phyloP scores from a whole-genome alignment of 2,888 invertebrate species.

The Coenonympha arcania region DNA sequence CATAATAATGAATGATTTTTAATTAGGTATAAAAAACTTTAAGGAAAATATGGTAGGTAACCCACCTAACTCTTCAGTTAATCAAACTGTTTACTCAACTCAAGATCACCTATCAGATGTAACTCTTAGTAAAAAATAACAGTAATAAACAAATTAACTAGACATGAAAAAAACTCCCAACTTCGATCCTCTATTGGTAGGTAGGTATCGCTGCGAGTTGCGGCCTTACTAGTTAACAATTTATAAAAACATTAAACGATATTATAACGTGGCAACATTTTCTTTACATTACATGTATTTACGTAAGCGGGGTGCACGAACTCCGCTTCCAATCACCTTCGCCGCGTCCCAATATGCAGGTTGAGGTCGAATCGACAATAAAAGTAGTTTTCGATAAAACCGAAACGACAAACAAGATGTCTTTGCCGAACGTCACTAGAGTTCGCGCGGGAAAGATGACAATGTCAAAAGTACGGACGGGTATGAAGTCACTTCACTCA shows the following conservation, averaged over 20 bases:
- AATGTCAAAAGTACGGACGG: constrained; percentile 23
- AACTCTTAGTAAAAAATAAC: constrained; percentile 19
- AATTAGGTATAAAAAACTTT: too few species aligned
- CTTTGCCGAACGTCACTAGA: constrained; percentile 32
- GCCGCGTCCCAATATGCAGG: constrained; percentile 62
- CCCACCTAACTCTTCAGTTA: not conserved
- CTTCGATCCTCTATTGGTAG: constrained; percentile 1
- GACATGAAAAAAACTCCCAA: constrained; percentile 14
- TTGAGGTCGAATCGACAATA: constrained; percentile 64
- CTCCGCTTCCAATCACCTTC: constrained; percentile 60
- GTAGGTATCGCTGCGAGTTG: constrained; percentile 16
- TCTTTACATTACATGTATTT: constrained; percentile 58
- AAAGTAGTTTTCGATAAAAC: constrained; percentile 57
- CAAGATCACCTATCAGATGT: constrained; percentile 9
- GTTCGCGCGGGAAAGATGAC: constrained; percentile 40
- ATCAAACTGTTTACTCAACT: constrained; percentile 6
- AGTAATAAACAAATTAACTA: constrained; percentile 4
- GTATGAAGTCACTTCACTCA: not conserved
- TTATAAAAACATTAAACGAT: constrained; percentile 25
- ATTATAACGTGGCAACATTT: constrained; percentile 36
- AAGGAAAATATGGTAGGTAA: too few species aligned
- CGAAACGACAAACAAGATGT: constrained; percentile 56
- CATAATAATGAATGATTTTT: too few species aligned
- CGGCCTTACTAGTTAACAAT: constrained; percentile 25
- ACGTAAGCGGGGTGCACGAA: constrained; percentile 66